Conservation (phyloP, 64 coral and sea anemone genomes). For the Astreopora myriophthalma region DNA sequence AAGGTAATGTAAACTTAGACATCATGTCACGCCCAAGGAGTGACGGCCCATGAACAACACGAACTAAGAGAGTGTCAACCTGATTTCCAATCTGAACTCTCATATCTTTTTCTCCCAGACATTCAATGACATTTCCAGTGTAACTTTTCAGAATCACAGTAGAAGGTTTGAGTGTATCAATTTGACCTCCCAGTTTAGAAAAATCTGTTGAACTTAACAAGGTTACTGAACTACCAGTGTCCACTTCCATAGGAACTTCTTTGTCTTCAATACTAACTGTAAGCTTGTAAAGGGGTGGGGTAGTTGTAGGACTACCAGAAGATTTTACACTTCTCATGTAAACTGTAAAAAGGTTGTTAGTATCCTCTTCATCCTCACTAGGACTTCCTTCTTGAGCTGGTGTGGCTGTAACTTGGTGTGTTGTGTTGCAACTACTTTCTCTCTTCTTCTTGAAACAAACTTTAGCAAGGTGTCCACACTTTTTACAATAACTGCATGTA, state of each 20-base stretch:
- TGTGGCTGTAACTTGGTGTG: conserved; percentile 45
- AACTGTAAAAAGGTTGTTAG: conserved; percentile 20
- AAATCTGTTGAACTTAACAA: conserved; percentile 37
- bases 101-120: conserved; percentile 46
- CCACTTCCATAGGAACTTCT: conserved; percentile 59
- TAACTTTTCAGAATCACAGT: conserved; percentile 52
- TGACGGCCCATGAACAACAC: conserved; percentile 46
- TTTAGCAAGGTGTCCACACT: conserved; percentile 48
- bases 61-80: not conserved
- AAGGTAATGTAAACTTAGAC: conserved; percentile 63
- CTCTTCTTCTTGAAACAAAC: conserved; percentile 62
- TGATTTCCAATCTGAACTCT: conserved; percentile 47
- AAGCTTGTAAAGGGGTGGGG: conserved; percentile 52
- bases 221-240: conserved; percentile 61
- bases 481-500: conserved; percentile 61
- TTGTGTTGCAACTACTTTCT: conserved; percentile 27
- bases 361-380: not conserved
- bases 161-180: conserved; percentile 18
- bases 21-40: conserved; percentile 61
- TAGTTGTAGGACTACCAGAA: not conserved
- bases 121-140: conserved; percentile 43
- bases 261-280: conserved; percentile 30
- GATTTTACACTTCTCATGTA: conserved; percentile 51
- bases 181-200: conserved; percentile 48
- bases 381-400: not conserved